Percentiles rank a stretch among this genome's conserved stretches.
Conservation (phyloP, 2,888 invertebrate genomes). For the Eilema griseolum region DNA sequence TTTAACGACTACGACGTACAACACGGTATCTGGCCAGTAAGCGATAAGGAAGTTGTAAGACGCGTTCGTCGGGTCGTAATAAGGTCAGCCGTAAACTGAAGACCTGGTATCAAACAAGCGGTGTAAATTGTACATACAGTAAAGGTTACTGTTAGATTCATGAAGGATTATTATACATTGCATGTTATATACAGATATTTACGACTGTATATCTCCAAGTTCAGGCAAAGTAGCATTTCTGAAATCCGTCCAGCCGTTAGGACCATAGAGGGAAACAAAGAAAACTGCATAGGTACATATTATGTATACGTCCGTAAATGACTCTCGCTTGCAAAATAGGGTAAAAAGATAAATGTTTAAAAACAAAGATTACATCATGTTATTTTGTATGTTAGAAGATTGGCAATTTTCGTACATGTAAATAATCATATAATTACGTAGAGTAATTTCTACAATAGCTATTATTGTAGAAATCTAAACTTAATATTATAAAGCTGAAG, state of each 20-base stretch:
- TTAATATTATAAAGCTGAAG: no score
- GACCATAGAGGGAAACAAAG: no score
- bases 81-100: conserved; percentile 16
- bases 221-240: no score
- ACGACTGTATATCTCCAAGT: no score
- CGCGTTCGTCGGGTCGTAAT: conserved; percentile 15
- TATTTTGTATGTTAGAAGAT: no score
- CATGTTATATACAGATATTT: not conserved
- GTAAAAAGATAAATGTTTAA: not conserved
- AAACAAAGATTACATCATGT: not conserved
- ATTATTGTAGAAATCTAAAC: no score
- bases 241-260: no score
- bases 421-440: no score
- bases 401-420: no score
- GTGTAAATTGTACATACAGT: not conserved
- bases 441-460: no score
- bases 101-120: conserved; percentile 8
- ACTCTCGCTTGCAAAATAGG: not conserved
- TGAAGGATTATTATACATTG: not conserved
- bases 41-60: conserved; percentile 21
- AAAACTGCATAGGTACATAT: no score
- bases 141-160: conserved; percentile 3
- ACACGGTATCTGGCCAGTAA: conserved; percentile 13
- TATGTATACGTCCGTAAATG: no score
- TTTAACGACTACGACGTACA: conserved; percentile 5